Conservation (phyloP, 37 sponge, comb jelly and placozoan genomes). For the Trichoplax adhaerens region DNA sequence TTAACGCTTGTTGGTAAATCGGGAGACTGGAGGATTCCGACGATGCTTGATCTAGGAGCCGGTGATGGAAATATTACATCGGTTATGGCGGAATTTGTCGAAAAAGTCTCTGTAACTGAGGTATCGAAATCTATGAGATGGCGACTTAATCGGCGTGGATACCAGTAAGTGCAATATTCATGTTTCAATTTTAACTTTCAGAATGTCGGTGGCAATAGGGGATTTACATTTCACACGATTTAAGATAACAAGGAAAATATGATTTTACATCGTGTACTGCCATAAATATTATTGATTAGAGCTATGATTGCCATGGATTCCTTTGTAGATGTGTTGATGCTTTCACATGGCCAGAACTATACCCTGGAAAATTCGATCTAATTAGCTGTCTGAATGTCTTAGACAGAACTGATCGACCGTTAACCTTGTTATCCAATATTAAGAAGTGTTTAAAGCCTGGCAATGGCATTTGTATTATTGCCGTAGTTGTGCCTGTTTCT, state of each 20-base stretch:
- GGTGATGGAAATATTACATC: slow-evolving; percentile 54
- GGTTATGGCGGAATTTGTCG: neutral
- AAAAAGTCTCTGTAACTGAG: slow-evolving; percentile 26
- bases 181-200: too few relatives aligned
- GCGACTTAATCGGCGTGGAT: slow-evolving; percentile 21
- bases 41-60: slow-evolving; percentile 46
- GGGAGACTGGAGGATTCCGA: neutral
- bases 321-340: slow-evolving; percentile 24
- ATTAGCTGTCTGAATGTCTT: slow-evolving; percentile 49
- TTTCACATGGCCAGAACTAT: slow-evolving; percentile 9
- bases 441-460: slow-evolving; percentile 12
- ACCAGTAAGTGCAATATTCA: slow-evolving; percentile 13
- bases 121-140: slow-evolving; percentile 23
- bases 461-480: slow-evolving; percentile 19
- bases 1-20: neutral
- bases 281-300: too few relatives aligned
- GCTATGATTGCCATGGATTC: too few relatives aligned
- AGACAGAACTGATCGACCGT: slow-evolving; percentile 44
- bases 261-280: too few relatives aligned
- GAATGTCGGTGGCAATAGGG: too few relatives aligned
- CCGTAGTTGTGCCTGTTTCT: slow-evolving; percentile 34
- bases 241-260: too few relatives aligned
- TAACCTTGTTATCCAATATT: slow-evolving; percentile 22
- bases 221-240: too few relatives aligned
- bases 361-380: slow-evolving; percentile 16